These are phyloP conservation scores for Cantharis flavilabris DNA, from an alignment of 2,888 invertebrate genomes.

Conservation along the genomic window DNA sequence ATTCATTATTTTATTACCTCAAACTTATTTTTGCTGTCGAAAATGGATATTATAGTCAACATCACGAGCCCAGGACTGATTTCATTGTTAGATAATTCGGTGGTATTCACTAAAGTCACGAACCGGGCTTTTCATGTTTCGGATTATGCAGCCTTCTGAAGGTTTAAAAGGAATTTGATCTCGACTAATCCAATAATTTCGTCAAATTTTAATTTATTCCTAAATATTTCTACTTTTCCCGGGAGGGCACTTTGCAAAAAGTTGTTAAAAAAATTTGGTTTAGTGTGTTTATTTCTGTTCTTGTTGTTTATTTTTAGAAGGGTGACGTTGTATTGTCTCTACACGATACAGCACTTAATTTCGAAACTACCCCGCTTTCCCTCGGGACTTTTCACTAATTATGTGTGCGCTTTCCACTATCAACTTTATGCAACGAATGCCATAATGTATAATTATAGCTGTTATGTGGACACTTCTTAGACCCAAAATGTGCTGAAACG, in stretches of 20 bases:
- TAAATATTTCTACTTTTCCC: background rate
- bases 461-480: background rate
- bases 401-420: background rate
- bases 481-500: background rate
- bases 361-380: background rate
- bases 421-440: background rate
- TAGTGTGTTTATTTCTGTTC: background rate
- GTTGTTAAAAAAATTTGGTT: background rate
- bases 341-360: slow-evolving; percentile 16
- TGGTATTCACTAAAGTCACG: slow-evolving; percentile 17
- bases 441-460: background rate
- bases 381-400: slow-evolving; percentile 9
- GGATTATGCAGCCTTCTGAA: background rate
- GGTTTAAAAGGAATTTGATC: background rate
- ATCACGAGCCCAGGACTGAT: slow-evolving; percentile 6
- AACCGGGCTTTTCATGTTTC: slow-evolving; percentile 9
- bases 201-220: background rate
- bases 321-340: background rate
- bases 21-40: background rate
- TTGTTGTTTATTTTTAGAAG: background rate
- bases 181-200: background rate
- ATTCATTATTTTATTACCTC: background rate
- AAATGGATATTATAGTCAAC: background rate
- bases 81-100: slow-evolving; percentile 21
- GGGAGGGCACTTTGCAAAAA: background rate